Percentiles rank a stretch among this genome's conserved stretches.
Evolutionary conservation across 1,140 invertebrate genomes (phyloP).

Genomic region (Chrysomallon squamiferum): DNA sequence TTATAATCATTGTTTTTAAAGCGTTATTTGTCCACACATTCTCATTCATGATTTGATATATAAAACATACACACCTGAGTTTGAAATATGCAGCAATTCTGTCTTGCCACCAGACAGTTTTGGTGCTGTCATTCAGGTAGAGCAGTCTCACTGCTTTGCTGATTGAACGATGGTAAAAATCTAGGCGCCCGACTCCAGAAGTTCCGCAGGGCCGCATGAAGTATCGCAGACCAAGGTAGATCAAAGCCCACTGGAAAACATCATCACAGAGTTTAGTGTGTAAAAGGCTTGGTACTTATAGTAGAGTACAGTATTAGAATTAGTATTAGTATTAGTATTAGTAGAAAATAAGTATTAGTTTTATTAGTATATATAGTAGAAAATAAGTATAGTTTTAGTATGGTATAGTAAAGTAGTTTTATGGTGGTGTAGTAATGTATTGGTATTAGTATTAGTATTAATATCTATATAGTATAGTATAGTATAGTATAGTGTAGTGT

Average conservation of each 20-base stretch:
- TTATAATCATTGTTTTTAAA: no score
- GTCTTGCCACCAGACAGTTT: slow-evolving; percentile 18
- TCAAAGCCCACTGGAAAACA: slow-evolving; percentile 29
- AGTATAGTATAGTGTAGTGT: no score
- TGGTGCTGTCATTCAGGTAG: slow-evolving; percentile 18
- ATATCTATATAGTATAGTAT: no score
- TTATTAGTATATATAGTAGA: no score
- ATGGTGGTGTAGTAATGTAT: no score
- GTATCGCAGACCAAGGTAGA: slow-evolving; percentile 26
- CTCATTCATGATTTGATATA: no score
- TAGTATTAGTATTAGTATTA: no score
- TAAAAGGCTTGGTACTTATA: neutral
- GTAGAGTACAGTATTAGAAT: neutral
- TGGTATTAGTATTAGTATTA: no score
- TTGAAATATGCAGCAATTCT: slow-evolving; percentile 29
- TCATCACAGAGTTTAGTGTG: neutral
- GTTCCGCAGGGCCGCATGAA: slow-evolving; percentile 39
- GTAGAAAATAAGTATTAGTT: no score
- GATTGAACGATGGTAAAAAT: slow-evolving; percentile 43
- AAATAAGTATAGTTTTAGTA: no score
- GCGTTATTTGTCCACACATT: no score
- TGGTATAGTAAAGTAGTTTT: no score
- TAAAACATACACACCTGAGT: slow-evolving; percentile 24
- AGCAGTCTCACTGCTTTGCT: slow-evolving; percentile 40
- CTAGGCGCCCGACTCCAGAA: slow-evolving; percentile 33